Percentiles rank a stretch among this genome's conserved stretches.
These are phyloP conservation scores for Ciconia maguari DNA, from an alignment of 2,113 vertebrate species.

Conservation along the genomic window DNA sequence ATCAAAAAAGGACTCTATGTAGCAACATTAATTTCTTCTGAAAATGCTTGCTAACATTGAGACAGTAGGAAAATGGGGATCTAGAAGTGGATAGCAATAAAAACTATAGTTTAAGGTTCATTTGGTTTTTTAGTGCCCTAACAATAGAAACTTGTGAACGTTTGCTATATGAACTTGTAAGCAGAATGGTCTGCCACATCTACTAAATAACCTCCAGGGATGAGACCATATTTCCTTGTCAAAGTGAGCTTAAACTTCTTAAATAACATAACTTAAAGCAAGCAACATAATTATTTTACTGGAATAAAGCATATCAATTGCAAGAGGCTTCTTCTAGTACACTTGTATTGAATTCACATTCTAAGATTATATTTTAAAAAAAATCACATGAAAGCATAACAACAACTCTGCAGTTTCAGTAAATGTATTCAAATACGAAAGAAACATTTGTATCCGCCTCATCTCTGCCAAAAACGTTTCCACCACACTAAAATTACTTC, in stretches of 20 bases:
- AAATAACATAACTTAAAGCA: not conserved
- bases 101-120: not conserved
- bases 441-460: not conserved
- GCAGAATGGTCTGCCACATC: not conserved
- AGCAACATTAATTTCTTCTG: not conserved
- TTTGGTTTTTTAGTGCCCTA: not conserved
- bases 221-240: not conserved
- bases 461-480: not conserved
- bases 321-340: not conserved
- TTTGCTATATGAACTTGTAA: not conserved
- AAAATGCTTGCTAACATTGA: not conserved
- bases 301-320: not conserved
- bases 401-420: not conserved
- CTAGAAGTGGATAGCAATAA: not conserved
- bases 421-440: not conserved
- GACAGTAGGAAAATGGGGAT: not conserved
- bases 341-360: not conserved
- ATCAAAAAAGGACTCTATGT: not conserved
- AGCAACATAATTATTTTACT: not conserved
- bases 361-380: not conserved
- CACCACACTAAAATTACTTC: not conserved
- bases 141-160: not conserved
- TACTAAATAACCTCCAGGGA: not conserved
- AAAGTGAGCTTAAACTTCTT: not conserved
- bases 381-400: not conserved